phyloP scores from a whole-genome alignment of 2,113 vertebrate genomes.

The Phrynocephalus versicolor region DNA sequence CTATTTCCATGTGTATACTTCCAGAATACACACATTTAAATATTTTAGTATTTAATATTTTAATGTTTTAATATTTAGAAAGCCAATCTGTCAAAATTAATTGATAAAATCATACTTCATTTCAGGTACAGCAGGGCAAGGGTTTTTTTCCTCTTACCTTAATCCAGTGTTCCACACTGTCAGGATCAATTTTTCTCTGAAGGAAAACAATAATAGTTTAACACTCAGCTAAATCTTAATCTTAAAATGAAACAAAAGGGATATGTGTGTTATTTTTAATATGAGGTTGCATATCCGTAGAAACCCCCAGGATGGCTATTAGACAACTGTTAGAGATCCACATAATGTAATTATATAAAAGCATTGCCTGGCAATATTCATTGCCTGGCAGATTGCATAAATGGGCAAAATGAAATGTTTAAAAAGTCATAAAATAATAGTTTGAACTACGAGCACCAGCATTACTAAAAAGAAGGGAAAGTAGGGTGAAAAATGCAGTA shows the following conservation, averaged over 20 bases:
- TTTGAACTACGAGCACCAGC: neutral
- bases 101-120: neutral
- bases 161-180: conserved; percentile 74
- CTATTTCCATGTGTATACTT: no score
- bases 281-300: neutral
- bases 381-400: neutral
- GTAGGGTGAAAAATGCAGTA: neutral
- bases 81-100: neutral
- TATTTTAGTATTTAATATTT: neutral
- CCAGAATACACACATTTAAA: no score
- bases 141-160: conserved; percentile 70
- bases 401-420: neutral
- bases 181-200: conserved; percentile 65
- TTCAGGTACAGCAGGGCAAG: neutral
- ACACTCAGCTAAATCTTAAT: neutral
- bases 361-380: neutral
- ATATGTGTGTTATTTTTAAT: neutral
- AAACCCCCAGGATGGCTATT: neutral
- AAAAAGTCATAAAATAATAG: neutral
- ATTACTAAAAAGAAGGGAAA: neutral
- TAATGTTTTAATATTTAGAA: neutral
- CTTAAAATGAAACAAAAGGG: neutral
- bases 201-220: conserved; percentile 21
- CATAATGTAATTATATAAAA: neutral
- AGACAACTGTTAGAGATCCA: neutral